Conservation (phyloP, 2,113 vertebrate genomes). For the Callipepla squamata region DNA sequence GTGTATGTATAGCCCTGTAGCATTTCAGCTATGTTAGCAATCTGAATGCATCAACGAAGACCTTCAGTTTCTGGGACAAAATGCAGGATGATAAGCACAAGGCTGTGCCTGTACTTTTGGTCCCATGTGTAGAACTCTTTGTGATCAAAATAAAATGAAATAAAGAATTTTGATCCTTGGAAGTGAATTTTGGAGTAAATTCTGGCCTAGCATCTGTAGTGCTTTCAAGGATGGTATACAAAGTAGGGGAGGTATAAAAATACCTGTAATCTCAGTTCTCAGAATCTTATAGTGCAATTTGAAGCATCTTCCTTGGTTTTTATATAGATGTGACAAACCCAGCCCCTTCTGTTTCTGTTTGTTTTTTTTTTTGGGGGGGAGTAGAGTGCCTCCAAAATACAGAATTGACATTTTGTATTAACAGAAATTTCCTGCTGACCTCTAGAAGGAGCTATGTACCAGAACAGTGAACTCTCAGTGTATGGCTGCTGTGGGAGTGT, state of each 20-base stretch:
- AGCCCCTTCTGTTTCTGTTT: neutral
- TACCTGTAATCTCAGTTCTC: neutral
- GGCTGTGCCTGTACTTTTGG: neutral
- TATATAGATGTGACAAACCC: neutral
- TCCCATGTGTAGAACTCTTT: neutral
- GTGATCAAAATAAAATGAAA: neutral
- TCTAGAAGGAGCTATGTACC: neutral
- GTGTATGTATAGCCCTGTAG: neutral
- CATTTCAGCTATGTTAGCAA: neutral
- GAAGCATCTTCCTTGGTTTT: neutral
- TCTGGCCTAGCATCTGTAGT: neutral
- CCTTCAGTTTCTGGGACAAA: neutral
- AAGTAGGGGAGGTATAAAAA: neutral
- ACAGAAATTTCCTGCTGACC: neutral
- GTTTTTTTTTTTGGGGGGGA: neutral
- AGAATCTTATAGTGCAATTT: neutral
- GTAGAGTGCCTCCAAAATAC: accelerated
- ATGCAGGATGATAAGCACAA: neutral
- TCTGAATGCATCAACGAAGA: neutral
- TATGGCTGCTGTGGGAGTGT: neutral
- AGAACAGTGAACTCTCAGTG: accelerated
- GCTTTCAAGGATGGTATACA: neutral
- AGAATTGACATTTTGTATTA: neutral
- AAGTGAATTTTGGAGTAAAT: neutral
- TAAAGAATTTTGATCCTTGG: neutral